Evolutionary conservation across 2,888 invertebrate species (phyloP), one percentile per base, ranked within the genome.

Genomic region (Tenthredo distinguenda): DNA sequence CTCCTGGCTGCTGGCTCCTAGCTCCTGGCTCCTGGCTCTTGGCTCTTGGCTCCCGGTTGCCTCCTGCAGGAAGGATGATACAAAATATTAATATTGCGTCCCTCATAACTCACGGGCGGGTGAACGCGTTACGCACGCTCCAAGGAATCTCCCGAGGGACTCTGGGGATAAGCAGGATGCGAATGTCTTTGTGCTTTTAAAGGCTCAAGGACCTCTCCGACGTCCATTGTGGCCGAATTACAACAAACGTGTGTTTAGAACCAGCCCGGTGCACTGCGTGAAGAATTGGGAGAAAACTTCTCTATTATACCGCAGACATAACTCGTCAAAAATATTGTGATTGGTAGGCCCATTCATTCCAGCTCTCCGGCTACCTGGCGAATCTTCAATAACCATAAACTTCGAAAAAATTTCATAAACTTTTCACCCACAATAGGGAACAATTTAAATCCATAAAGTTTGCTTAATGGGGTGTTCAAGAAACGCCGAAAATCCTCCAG

Each of bases 321-420:
- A 93, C 92, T 93, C 91, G 92, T 93, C 93, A 93, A 93, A 93
- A 93, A 93, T 93, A 92, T 93, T 93, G 93, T 93, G 93, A 93
- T 93, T 93, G 92, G 93, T 89, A 87, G 89, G 86, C 86, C 81
- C n/a, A 62, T 40, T 62, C 40, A 55, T 55, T 26, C 12, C 77
- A 15, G 47, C 3, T 47, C 47, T 47, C 15, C 26, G 21, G 81
- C 81, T 81, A 81, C 81, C 81, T 81, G 81, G 81, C 62, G 62
- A 81, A 81, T 50, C 55, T 77, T 77, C 26, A 40, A 62, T 37
- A 62, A 81, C 40, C 15, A 10, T 50, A 50, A 77, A 55, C 26
- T 26, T 47, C 1, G 26, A 68, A 31, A 3, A 40, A 83, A 68
- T 83, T 43, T 68, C 47, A 83, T 83, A 68, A 81, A 81, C n/a